phyloP scores from a whole-genome alignment of 2,113 vertebrate genomes.

The Axis porcinus region DNA sequence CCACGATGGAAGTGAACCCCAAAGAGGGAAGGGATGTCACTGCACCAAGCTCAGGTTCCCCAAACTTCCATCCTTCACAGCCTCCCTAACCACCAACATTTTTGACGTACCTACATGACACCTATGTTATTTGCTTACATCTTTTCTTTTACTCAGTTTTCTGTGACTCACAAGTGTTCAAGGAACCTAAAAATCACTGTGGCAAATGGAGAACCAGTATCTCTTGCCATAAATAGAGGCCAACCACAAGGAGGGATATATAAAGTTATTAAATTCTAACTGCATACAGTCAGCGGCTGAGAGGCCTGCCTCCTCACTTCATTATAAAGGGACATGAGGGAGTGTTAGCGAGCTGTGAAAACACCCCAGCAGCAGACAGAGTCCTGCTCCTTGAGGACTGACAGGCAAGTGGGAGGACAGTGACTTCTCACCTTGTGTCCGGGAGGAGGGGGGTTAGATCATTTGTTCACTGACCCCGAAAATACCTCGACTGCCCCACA shows the following conservation, averaged over 20 bases:
- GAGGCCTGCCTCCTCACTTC: constrained; percentile 18
- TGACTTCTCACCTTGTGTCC: neutral
- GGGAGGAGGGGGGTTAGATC: neutral
- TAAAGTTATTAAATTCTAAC: neutral
- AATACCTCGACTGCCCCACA: neutral
- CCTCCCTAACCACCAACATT: neutral
- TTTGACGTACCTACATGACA: neutral
- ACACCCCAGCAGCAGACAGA: neutral
- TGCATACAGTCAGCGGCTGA: neutral
- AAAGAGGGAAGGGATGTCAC: neutral
- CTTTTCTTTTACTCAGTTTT: neutral
- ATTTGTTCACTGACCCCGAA: neutral
- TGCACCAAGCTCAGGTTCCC: neutral
- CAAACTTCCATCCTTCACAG: neutral
- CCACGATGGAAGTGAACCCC: neutral
- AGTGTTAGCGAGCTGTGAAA: constrained; percentile 25
- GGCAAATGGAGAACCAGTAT: neutral
- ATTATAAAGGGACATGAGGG: constrained; percentile 4
- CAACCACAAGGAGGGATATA: neutral
- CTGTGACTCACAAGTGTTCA: neutral
- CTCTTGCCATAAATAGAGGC: neutral
- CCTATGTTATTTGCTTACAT: neutral
- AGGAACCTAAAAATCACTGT: neutral
- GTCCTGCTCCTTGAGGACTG: neutral
- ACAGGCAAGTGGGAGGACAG: neutral